These are phyloP conservation scores for Antheraea pernyi DNA, from an alignment of 1,140 invertebrate genomes.

Conservation along the genomic window DNA sequence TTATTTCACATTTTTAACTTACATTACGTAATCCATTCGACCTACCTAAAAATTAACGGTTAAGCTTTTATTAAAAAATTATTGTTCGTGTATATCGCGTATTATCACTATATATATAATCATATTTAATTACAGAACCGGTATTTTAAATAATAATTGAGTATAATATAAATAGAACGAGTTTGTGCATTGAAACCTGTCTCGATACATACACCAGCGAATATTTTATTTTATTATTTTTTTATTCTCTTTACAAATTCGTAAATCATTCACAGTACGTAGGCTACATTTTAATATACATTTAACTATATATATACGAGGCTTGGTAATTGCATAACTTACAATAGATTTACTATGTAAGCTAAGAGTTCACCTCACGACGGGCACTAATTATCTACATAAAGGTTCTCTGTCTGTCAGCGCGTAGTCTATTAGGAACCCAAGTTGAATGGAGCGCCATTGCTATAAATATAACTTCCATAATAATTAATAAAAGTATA, in stretches of 20 bases:
- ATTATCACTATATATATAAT: slow-evolving; percentile 52
- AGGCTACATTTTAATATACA: slow-evolving; percentile 56
- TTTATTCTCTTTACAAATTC: slow-evolving; percentile 42
- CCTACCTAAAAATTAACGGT: slow-evolving; percentile 71
- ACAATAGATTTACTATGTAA: slow-evolving; percentile 57
- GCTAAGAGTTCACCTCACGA: slow-evolving; percentile 38
- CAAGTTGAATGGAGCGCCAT: slow-evolving; percentile 58
- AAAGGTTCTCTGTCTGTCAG: slow-evolving; percentile 20
- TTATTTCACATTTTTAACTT: slow-evolving; percentile 74
- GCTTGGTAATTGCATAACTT: slow-evolving; percentile 56
- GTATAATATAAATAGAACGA: slow-evolving; percentile 56
- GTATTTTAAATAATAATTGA: background rate
- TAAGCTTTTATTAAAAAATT: slow-evolving; percentile 54
- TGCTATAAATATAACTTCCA: slow-evolving; percentile 72
- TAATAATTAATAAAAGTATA: slow-evolving; percentile 64
- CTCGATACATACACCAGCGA: slow-evolving; percentile 26
- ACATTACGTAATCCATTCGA: slow-evolving; percentile 73
- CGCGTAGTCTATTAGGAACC: slow-evolving; percentile 58
- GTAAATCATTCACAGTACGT: slow-evolving; percentile 40
- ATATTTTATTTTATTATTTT: background rate
- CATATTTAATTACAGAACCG: background rate
- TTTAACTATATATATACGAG: slow-evolving; percentile 48
- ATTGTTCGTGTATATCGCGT: slow-evolving; percentile 53
- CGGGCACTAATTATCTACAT: slow-evolving; percentile 37
- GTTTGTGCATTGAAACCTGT: slow-evolving; percentile 71